Base-by-base conservation (phyloP, 2,888 invertebrate species). In the Ophioninae sp. region DNA sequence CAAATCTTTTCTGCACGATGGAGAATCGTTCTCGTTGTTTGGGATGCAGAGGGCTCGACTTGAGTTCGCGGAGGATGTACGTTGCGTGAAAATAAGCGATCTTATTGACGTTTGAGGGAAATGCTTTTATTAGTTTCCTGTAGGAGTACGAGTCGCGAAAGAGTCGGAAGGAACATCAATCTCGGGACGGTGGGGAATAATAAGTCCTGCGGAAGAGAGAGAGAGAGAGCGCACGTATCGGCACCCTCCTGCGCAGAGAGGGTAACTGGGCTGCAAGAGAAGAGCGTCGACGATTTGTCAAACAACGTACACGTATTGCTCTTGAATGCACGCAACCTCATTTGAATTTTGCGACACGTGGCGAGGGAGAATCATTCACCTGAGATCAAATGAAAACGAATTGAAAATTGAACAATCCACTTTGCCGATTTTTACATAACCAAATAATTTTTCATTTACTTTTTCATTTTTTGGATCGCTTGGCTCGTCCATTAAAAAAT, bases 11-110 rank as follows among this genome's bases (percentile, higher is more conserved):
- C 13, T 39, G 56, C 44, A 74, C 41, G 64, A 75, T n/a, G 74
- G 50, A 57, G 44, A 13, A 57, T 23, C 65, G 70, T 67, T 41
- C 74, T 59, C 41, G 59, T 79, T 85, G 77, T 74, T 83, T 84
- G 69, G 62, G 56, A 85, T 85, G 79, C 84, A 79, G 74, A 23
- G 68, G 20, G 65, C 37, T 62, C 69, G 10, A 41, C 69, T 44
- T 65, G 64, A 17, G 81, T 37, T 20, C 76, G 77, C 72, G 70
- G 67, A 74, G 73, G 39, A 81, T 81, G 84, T 84, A 79, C 84
- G 68, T 74, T 17, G 21, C 21, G n/a, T 50, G 75, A 81, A 73
- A 73, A 74, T 72, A 72, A 83, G 76, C 81, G 73, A 83, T 81
- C 81, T 84, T 75, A 68, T 10, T 21, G 56, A 23, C 56, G 13